Evolutionary conservation across 2,797 vertebrate genomes (phyloP), one percentile per base, ranked within the genome.

Genomic region (Geotrypetes seraphini): DNA sequence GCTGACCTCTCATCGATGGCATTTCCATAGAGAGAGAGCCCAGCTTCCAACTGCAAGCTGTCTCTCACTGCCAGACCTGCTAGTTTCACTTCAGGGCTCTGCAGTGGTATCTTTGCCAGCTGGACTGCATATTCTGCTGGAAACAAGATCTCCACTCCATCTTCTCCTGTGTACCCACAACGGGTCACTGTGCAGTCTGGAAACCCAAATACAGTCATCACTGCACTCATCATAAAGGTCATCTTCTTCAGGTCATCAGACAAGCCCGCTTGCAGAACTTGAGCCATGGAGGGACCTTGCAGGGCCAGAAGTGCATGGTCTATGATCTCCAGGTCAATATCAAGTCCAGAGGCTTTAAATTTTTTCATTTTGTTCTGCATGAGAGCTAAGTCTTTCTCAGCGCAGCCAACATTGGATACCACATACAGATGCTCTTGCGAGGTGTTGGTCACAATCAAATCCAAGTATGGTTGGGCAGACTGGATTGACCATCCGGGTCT

Each of bases 101-200:
- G 53, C 47, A 97, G 69, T 33, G 98, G 77, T 60, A 48, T 75
- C 58, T 90, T 82, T 0, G 83, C 85, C 61, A 97, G 57, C 46
- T 78, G 80, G 44, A 92, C 82, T 1, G 81, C 89, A 36, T 22
- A 67, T 4, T 32, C 44, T 0, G 35, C 36, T 0, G 89, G 88
- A 32, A 93, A 87, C 0, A 95, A 96, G 60, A 98, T 96, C 95
- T 98, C n/a, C n/a, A n/a, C n/a, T n/a, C n/a, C n/a, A n/a, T n/a
- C n/a, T n/a, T n/a, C n/a, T n/a, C n/a, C n/a, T n/a, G n/a, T n/a
- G n/a, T n/a, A n/a, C n/a, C n/a, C n/a, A n/a, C n/a, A n/a, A n/a
- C n/a, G n/a, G n/a, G n/a, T n/a, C n/a, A n/a, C n/a, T n/a, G n/a
- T n/a, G n/a, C n/a, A n/a, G n/a, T n/a, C n/a, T n/a, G n/a, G n/a